phyloP scores from a whole-genome alignment of 2,888 invertebrate species.

The Nephrotoma flavescens region DNA sequence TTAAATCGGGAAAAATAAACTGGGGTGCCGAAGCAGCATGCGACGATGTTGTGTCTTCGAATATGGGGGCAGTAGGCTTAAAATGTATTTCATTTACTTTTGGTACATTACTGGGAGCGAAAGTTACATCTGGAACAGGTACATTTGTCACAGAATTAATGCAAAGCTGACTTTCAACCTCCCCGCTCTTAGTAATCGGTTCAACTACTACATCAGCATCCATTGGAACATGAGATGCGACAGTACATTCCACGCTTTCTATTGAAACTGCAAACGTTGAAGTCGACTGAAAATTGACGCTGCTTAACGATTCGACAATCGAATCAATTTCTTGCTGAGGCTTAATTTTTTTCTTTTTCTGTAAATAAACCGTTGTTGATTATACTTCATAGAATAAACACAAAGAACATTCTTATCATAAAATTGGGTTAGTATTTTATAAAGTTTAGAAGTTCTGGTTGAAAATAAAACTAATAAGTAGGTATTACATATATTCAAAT shows the following conservation, averaged over 20 bases:
- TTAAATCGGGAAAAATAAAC: conserved; percentile 18
- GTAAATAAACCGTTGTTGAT: not conserved
- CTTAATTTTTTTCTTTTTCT: conserved; percentile 1
- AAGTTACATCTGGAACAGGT: not conserved
- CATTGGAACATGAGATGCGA: not conserved
- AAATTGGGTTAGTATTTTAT: not conserved
- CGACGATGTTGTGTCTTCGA: conserved; percentile 7
- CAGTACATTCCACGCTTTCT: not conserved
- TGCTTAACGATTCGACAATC: not conserved
- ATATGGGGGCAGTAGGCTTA: not conserved
- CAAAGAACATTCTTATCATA: not conserved
- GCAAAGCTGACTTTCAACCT: not conserved
- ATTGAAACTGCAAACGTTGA: not conserved
- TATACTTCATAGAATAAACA: not conserved
- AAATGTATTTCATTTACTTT: not conserved
- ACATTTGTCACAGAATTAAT: not conserved
- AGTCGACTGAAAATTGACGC: not conserved
- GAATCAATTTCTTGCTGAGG: not conserved
- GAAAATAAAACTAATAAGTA: not conserved
- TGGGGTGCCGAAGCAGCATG: conserved; percentile 13
- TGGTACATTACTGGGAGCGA: not conserved
- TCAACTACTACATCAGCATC: not conserved
- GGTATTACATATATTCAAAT: too few relatives aligned
- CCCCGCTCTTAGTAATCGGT: not conserved
- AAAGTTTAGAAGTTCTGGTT: not conserved